These are phyloP conservation scores for Unio delphinus DNA, from an alignment of 2,888 invertebrate species.

Conservation along the genomic window DNA sequence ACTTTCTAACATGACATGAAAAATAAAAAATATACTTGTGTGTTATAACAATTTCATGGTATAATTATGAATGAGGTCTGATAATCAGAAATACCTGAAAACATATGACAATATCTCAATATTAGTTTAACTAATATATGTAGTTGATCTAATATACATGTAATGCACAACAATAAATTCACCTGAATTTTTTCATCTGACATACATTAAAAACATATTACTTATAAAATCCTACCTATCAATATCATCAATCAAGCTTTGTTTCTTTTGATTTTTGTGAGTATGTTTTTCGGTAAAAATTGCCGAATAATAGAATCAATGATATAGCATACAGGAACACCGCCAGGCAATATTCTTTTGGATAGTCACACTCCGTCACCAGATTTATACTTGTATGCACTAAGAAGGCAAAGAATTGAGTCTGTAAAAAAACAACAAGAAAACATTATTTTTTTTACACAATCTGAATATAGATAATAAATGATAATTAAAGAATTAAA, in stretches of 20 bases:
- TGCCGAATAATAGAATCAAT: slow-evolving; percentile 94
- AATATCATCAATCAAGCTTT: not conserved
- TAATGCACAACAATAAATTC: no score
- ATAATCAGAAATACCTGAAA: no score
- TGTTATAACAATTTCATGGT: no score
- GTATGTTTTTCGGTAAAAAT: slow-evolving; percentile 87
- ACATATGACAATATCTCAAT: no score
- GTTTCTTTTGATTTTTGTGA: slow-evolving; percentile 11
- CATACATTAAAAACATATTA: no score
- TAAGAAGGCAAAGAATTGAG: slow-evolving; percentile 68
- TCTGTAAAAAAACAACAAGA: slow-evolving; percentile 38
- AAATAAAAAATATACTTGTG: no score
- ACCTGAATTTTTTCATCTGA: no score
- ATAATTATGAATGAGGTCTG: no score
- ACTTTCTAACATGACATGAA: no score
- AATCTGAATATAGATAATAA: not conserved
- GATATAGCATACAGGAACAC: slow-evolving; percentile 86
- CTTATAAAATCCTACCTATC: no score
- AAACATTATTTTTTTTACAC: not conserved
- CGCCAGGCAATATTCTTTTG: slow-evolving; percentile 51
- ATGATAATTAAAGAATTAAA: not conserved
- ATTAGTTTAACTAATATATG: no score
- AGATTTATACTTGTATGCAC: slow-evolving; percentile 58
- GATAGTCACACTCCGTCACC: slow-evolving; percentile 56
- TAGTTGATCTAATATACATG: no score